Conservation (phyloP, 2,888 invertebrate genomes). For the Elgonia sp. region DNA sequence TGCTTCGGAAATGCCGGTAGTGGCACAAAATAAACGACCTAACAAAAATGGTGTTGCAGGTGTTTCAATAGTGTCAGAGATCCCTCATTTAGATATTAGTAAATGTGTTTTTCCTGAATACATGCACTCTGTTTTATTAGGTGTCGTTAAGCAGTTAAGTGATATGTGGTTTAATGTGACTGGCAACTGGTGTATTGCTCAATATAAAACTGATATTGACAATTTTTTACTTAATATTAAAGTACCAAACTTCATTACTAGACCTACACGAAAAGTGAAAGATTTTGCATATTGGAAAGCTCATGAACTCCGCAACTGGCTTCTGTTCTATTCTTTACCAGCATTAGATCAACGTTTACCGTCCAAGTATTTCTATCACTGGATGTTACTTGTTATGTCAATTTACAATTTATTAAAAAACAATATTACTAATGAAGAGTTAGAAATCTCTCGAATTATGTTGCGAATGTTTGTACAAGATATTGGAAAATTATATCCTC, state of each 20-base stretch:
- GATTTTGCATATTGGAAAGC: neutral
- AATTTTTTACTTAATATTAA: neutral
- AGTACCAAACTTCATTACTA: neutral
- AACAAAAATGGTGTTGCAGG: too few relatives aligned
- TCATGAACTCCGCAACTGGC: neutral
- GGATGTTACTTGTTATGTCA: too few relatives aligned
- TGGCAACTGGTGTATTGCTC: neutral
- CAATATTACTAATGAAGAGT: neutral
- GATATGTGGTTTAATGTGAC: neutral
- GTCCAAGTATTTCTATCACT: neutral
- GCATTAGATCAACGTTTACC: neutral
- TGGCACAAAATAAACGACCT: too few relatives aligned
- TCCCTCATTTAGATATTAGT: slow-evolving; percentile 27
- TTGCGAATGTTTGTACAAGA: neutral
- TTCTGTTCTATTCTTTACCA: slow-evolving; percentile 8
- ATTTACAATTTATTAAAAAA: slow-evolving; percentile 5
- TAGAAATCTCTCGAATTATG: neutral
- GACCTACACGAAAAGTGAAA: neutral
- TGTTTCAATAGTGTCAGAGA: neutral
- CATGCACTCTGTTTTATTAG: slow-evolving; percentile 45
- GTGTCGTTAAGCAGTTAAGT: neutral
- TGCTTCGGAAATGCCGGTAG: too few relatives aligned
- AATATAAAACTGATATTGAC: neutral
- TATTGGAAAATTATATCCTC: neutral
- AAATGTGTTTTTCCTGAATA: slow-evolving; percentile 45